These are phyloP conservation scores for Ctenopoma multispine DNA, from an alignment of 2,797 vertebrate species.

Conservation along the genomic window DNA sequence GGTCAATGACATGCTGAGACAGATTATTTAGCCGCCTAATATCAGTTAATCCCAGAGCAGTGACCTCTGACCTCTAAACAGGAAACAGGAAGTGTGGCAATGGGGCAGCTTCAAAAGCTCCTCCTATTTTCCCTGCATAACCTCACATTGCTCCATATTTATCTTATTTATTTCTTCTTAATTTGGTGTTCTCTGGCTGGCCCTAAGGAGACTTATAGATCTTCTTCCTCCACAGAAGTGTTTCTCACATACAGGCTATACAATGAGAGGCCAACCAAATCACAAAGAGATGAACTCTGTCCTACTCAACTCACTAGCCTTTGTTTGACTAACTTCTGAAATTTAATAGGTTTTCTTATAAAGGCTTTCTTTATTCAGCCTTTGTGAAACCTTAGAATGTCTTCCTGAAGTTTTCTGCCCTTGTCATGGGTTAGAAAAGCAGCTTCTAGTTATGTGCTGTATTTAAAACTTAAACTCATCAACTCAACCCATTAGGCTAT, in stretches of 20 bases:
- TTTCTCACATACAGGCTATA: background rate
- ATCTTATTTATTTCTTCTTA: background rate
- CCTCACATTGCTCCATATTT: constrained; percentile 18
- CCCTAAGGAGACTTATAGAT: background rate
- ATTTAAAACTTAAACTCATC: background rate
- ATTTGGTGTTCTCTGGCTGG: background rate
- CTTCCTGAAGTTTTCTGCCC: background rate
- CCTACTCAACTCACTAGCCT: background rate
- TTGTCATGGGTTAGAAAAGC: background rate
- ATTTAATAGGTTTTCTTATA: constrained; percentile 13
- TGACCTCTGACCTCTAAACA: constrained; percentile 58
- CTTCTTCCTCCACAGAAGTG: too few relatives aligned
- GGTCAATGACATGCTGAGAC: constrained; percentile 33
- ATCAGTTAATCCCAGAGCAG: constrained; percentile 67
- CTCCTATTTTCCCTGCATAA: constrained; percentile 7
- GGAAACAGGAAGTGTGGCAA: constrained; percentile 68
- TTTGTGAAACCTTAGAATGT: background rate
- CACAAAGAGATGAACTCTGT: background rate
- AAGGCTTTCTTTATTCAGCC: constrained; percentile 14
- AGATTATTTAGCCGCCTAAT: constrained; percentile 39
- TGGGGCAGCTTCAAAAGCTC: constrained; percentile 6
- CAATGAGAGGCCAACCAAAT: background rate
- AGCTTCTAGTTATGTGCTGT: background rate
- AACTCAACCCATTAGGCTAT: too few relatives aligned
- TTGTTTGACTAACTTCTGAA: constrained; percentile 14